These are phyloP conservation scores for Fistularia commersonii DNA, from an alignment of 2,797 vertebrate species.

Conservation along the genomic window DNA sequence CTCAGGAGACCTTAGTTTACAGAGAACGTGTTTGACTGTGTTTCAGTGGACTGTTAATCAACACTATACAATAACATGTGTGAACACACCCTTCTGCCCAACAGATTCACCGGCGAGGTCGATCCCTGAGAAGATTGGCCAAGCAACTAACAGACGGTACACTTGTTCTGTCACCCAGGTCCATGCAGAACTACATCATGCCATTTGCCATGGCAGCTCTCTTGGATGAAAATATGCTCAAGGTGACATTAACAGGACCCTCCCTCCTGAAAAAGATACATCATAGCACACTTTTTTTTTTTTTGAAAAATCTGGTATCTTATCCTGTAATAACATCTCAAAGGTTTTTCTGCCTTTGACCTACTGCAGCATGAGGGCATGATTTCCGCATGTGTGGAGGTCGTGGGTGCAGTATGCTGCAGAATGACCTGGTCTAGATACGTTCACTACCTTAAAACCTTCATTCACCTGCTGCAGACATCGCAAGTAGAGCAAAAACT, in stretches of 20 bases:
- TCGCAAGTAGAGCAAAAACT: constrained; percentile 86
- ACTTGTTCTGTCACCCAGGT: constrained; percentile 81
- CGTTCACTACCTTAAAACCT: constrained; percentile 89
- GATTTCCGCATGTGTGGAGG: constrained; percentile 85
- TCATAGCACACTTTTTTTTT: no score
- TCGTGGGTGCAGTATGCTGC: constrained; percentile 88
- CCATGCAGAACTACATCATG: constrained; percentile 96
- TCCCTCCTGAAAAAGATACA: no score
- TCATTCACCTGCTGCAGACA: constrained; percentile 87
- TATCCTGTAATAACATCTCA: no score
- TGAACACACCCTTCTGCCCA: background rate
- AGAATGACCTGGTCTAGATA: constrained; percentile 93
- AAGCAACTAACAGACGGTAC: constrained; percentile 87
- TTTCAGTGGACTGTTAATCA: no score
- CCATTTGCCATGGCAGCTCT: constrained; percentile 89
- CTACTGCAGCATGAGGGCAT: constrained; percentile 86
- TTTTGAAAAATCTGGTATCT: no score
- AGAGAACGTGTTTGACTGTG: no score
- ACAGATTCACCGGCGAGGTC: constrained; percentile 86
- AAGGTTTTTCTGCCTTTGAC: background rate
- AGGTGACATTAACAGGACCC: constrained; percentile 74
- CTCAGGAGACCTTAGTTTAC: no score
- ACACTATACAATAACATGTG: no score
- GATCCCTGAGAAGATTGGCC: constrained; percentile 88
- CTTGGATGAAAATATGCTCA: constrained; percentile 89